A percentile compares a stretch with the other conserved stretches of the same genome.
These are phyloP conservation scores for Eumaeus atala DNA, from an alignment of 1,140 invertebrate species.

Conservation along the genomic window DNA sequence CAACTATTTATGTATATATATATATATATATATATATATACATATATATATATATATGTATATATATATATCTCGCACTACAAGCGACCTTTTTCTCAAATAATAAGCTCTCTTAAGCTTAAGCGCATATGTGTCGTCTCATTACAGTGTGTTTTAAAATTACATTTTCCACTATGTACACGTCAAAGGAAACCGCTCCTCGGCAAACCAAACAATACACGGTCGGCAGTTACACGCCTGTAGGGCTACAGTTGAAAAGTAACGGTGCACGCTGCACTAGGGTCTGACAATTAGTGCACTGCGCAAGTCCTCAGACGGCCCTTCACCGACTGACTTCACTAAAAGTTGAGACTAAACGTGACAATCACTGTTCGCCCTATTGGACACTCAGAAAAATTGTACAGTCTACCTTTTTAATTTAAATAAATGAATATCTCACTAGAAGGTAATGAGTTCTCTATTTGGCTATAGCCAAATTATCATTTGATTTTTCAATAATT, in stretches of 20 bases:
- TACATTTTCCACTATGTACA: constrained; percentile 8
- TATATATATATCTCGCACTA: no score
- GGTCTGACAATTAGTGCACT: constrained; percentile 49
- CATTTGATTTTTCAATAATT: no score
- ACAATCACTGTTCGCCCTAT: constrained; percentile 30
- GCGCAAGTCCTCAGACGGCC: constrained; percentile 42
- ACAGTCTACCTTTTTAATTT: constrained; percentile 1
- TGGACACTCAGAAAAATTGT: constrained; percentile 7
- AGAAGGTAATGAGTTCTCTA: no score
- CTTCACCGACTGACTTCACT: constrained; percentile 34
- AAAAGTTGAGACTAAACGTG: constrained; percentile 39
- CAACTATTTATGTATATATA: no score
- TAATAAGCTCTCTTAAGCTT: no score
- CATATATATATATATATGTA: no score
- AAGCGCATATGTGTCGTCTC: background rate
- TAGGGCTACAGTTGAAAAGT: constrained; percentile 20
- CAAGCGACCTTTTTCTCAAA: no score
- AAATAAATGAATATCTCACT: no score
- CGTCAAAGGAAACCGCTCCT: constrained; percentile 17
- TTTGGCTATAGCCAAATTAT: no score
- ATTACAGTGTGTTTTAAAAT: background rate
- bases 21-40: no score
- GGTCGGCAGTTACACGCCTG: constrained; percentile 20
- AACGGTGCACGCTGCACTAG: constrained; percentile 8
- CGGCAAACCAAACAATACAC: constrained; percentile 15